Evolutionary conservation across 1,140 invertebrate genomes (phyloP), one percentile per base, ranked within the genome.

Genomic region (Diploscapter pachys): DNA sequence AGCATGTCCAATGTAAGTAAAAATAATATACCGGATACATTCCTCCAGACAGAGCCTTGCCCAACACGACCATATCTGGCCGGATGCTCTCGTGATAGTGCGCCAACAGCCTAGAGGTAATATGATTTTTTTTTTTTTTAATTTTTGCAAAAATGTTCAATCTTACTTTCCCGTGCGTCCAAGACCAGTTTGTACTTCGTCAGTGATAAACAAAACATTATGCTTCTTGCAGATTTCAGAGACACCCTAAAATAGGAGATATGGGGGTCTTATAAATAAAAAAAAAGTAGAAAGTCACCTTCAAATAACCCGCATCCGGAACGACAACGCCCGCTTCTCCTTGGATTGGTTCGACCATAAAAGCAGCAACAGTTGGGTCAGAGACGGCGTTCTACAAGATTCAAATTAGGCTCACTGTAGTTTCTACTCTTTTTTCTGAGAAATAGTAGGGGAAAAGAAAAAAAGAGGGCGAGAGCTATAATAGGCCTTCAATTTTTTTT

Each of bases 311-410:
- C 3, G 90, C 89, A 85, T 91, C 87, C 0, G 96, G 96, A 2
- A 99, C 92, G 1, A 95, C 90, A 2, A 98, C 94, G 2, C 96
- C 96, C 54, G 95, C 96, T 88, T 99, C 96, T 0, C 96, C 97
- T 89, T 99, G 96, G 79, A 99, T 98, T 0, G 97, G 96, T 85
- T 99, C 97, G 5, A 98, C 93, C 96, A 99, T 99, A 84, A 96
- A 99, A 94, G 81, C 93, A 93, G 83, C 85, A 4, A 96, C 92
- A 78, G 90, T 91, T 2, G 92, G 91, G 85, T 98, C 92, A 83
- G 91, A 86, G 3, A 92, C 82, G 2, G 88, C 89, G 86, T 90
- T 87, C 89, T 91, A 31, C 31, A 31, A 31, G 31, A 31, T 52
- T 50, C 65, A 52, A 31, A 3, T 74, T 54, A 9, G 6, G 4